A percentile compares a stretch with the other conserved stretches of the same genome.
Evolutionary conservation across 2,797 vertebrate genomes (phyloP).

Genomic region (Etheostoma nigrum): DNA sequence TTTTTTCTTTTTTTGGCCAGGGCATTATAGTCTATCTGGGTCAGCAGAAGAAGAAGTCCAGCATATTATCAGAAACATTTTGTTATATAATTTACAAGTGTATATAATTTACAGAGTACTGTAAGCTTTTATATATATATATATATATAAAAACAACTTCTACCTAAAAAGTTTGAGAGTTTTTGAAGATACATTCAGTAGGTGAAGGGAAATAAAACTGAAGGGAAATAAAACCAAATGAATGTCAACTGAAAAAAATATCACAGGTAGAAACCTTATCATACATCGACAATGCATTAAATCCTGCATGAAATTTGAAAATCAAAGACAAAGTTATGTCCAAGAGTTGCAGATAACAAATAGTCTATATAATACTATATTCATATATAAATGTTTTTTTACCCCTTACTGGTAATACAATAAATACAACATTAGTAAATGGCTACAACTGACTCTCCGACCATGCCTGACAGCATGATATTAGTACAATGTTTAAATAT

Average conservation of each 20-base stretch:
- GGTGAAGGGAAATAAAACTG: conserved; percentile 71
- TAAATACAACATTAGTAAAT: conserved; percentile 88
- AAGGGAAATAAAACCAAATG: conserved; percentile 69
- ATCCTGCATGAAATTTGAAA: conserved; percentile 74
- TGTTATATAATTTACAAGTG: conserved; percentile 79
- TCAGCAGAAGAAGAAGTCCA: conserved; percentile 75
- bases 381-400: conserved; percentile 83
- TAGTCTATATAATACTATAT: too few relatives aligned
- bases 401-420: conserved; percentile 84
- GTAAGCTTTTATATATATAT: conserved; percentile 44
- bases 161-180: conserved; percentile 81
- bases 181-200: conserved; percentile 85
- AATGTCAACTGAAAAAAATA: conserved; percentile 73
- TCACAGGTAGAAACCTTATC: conserved; percentile 80
- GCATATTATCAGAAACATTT: conserved; percentile 79
- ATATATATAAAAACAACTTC: conserved; percentile 69
- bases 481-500: conserved; percentile 86
- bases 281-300: conserved; percentile 78
- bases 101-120: conserved; percentile 83
- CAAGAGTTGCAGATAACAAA: conserved; percentile 86
- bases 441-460: conserved; percentile 83
- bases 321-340: conserved; percentile 80
- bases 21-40: conserved; percentile 53
- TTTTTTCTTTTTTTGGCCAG: conserved; percentile 23
- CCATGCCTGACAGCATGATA: conserved; percentile 84